A percentile compares a stretch with the other conserved stretches of the same genome.
These are phyloP conservation scores for Pseudorhombus dupliciocellatus DNA, from an alignment of 2,113 vertebrate genomes.

Conservation along the genomic window DNA sequence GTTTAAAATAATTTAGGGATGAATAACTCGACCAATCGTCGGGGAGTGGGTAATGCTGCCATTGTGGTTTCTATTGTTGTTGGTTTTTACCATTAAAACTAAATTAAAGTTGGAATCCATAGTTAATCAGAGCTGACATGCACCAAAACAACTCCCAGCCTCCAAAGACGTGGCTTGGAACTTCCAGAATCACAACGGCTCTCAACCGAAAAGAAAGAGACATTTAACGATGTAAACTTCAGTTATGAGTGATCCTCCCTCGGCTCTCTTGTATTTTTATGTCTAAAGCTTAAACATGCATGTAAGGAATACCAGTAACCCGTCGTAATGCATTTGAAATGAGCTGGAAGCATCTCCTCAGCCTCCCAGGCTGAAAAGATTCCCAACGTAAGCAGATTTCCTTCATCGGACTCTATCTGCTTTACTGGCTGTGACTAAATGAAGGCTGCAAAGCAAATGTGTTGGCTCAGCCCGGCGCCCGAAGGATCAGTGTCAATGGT, in stretches of 20 bases:
- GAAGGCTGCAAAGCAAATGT: background rate
- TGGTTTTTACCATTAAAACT: background rate
- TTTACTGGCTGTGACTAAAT: constrained; percentile 31
- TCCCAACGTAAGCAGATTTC: constrained; percentile 44
- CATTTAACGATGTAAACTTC: constrained; percentile 15
- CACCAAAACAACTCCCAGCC: background rate
- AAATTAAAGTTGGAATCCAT: background rate
- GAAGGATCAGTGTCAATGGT: constrained; percentile 42
- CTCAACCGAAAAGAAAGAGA: constrained; percentile 25
- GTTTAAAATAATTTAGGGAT: background rate
- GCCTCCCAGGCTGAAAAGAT: constrained; percentile 11
- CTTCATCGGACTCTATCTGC: constrained; percentile 49
- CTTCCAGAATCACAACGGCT: background rate
- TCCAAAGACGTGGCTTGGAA: background rate
- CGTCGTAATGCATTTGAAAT: constrained; percentile 55
- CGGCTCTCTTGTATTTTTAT: constrained; percentile 10
- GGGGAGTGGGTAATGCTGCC: background rate
- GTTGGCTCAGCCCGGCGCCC: constrained; percentile 16
- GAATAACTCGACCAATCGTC: too few relatives aligned
- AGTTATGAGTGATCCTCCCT: constrained; percentile 3
- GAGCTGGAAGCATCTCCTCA: constrained; percentile 14
- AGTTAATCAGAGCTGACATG: background rate
- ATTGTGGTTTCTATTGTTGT: background rate
- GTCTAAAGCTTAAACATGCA: constrained; percentile 20
- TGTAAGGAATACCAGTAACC: constrained; percentile 18